These are phyloP conservation scores for Neelides sp. DNA, from an alignment of 1,140 invertebrate species.

Conservation along the genomic window DNA sequence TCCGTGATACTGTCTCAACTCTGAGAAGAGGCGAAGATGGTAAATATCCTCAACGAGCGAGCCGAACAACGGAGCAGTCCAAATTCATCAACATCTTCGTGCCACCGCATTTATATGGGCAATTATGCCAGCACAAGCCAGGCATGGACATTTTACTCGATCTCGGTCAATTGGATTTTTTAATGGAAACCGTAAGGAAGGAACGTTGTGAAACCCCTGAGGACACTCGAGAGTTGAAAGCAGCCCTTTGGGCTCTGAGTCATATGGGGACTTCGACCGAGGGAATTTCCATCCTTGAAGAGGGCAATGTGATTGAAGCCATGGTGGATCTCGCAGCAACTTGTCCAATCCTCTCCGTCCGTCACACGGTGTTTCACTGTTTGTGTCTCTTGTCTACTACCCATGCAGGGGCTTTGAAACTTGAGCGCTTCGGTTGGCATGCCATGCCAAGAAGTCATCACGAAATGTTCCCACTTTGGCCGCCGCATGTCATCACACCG, in stretches of 20 bases:
- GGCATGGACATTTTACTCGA: slow-evolving; percentile 54
- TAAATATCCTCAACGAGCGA: slow-evolving; percentile 52
- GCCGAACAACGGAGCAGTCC: slow-evolving; percentile 29
- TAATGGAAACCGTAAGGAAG: slow-evolving; percentile 22
- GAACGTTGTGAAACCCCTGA: slow-evolving; percentile 46
- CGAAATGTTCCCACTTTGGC: slow-evolving; percentile 26
- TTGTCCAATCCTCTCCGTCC: slow-evolving; percentile 67
- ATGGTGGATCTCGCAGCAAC: slow-evolving; percentile 58
- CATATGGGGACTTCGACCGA: slow-evolving; percentile 61
- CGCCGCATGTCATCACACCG: neutral
- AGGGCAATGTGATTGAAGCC: slow-evolving; percentile 45
- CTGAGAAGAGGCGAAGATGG: slow-evolving; percentile 70
- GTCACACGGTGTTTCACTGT: slow-evolving; percentile 77
- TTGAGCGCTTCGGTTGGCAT: slow-evolving; percentile 47
- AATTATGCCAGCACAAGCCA: slow-evolving; percentile 62
- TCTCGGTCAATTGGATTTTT: slow-evolving; percentile 30
- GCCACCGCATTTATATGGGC: slow-evolving; percentile 76
- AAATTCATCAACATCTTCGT: slow-evolving; percentile 48
- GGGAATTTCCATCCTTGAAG: slow-evolving; percentile 57
- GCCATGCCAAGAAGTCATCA: slow-evolving; percentile 29
- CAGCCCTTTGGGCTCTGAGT: slow-evolving; percentile 77
- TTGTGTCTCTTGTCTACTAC: slow-evolving; percentile 72
- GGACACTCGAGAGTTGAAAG: slow-evolving; percentile 63
- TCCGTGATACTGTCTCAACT: slow-evolving; percentile 73
- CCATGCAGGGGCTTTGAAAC: slow-evolving; percentile 58